Percentiles rank a stretch among this genome's conserved stretches.
These are phyloP conservation scores for Dolichallabes microphthalmus DNA, from an alignment of 2,113 vertebrate genomes.

Conservation along the genomic window DNA sequence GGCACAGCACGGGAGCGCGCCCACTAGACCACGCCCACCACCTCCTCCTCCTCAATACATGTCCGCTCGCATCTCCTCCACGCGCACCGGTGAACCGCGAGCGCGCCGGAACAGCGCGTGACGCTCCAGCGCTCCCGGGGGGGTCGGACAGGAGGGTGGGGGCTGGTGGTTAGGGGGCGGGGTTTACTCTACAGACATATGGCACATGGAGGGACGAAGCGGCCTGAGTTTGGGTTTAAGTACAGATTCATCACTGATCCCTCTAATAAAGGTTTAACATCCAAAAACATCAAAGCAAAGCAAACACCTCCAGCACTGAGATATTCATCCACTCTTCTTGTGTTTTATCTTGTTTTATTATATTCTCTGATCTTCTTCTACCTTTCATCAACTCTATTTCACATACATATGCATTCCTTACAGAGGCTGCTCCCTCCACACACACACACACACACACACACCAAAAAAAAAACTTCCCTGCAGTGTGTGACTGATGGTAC, in stretches of 20 bases:
- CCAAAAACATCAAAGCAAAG: too few relatives aligned
- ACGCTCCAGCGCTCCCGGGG: not conserved
- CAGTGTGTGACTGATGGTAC: too few relatives aligned
- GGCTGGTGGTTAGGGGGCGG: not conserved
- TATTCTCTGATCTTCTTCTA: too few relatives aligned
- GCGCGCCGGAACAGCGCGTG: constrained; percentile 48
- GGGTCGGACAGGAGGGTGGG: constrained; percentile 35
- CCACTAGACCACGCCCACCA: constrained; percentile 24
- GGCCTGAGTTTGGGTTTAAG: constrained; percentile 2
- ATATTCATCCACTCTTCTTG: too few relatives aligned
- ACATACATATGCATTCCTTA: too few relatives aligned
- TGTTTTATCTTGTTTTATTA: too few relatives aligned
- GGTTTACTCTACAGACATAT: constrained; percentile 53
- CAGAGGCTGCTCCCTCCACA: too few relatives aligned
- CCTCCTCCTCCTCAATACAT: constrained; percentile 11
- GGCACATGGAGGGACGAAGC: not conserved
- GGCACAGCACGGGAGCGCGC: constrained; percentile 5
- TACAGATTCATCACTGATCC: not conserved
- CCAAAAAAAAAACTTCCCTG: too few relatives aligned
- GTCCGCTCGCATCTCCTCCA: not conserved
- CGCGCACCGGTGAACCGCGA: constrained; percentile 37
- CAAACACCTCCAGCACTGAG: too few relatives aligned
- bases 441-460: too few relatives aligned
- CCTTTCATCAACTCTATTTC: too few relatives aligned
- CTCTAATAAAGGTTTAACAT: not conserved